Evolutionary conservation across 1,140 invertebrate genomes (phyloP).

Genomic region (Drosophila punjabiensis): DNA sequence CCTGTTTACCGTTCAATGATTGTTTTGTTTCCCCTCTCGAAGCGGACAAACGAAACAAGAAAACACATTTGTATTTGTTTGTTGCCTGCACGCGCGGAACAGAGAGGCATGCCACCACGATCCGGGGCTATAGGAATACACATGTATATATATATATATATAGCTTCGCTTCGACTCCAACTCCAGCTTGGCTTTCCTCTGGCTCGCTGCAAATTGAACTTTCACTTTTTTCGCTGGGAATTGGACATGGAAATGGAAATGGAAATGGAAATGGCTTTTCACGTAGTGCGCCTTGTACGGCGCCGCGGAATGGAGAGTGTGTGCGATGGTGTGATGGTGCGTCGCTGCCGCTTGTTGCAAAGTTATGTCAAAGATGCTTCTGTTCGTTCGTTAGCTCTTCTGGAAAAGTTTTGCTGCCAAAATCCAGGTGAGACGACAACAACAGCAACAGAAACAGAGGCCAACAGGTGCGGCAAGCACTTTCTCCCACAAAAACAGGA

Average conservation of each 20-base stretch:
- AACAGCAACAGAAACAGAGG: constrained; percentile 9
- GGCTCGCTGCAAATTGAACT: constrained; percentile 67
- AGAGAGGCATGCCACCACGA: constrained; percentile 50
- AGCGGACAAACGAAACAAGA: constrained; percentile 44
- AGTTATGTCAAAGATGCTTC: constrained; percentile 56
- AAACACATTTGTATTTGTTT: constrained; percentile 64
- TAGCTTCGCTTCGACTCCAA: constrained; percentile 4
- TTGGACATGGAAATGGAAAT: constrained; percentile 38
- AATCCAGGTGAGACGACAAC: constrained; percentile 12
- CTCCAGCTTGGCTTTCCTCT: constrained; percentile 59
- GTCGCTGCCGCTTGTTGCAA: constrained; percentile 13
- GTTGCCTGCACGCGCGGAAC: constrained; percentile 64
- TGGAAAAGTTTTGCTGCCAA: constrained; percentile 23
- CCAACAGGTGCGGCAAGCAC: constrained; percentile 51
- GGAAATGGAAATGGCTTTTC: constrained; percentile 59
- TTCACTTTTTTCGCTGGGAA: constrained; percentile 70
- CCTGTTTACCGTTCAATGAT: constrained; percentile 82
- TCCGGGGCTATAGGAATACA: constrained; percentile 13
- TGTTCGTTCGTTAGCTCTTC: constrained; percentile 20
- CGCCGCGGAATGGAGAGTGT: constrained; percentile 19
- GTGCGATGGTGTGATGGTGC: constrained; percentile 13
- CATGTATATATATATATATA: constrained; percentile 8
- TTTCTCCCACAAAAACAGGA: constrained; percentile 50
- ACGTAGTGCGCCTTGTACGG: constrained; percentile 46
- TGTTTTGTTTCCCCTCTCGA: constrained; percentile 47